phyloP scores from a whole-genome alignment of 2,797 vertebrate species.

The Phoebastria nigripes region DNA sequence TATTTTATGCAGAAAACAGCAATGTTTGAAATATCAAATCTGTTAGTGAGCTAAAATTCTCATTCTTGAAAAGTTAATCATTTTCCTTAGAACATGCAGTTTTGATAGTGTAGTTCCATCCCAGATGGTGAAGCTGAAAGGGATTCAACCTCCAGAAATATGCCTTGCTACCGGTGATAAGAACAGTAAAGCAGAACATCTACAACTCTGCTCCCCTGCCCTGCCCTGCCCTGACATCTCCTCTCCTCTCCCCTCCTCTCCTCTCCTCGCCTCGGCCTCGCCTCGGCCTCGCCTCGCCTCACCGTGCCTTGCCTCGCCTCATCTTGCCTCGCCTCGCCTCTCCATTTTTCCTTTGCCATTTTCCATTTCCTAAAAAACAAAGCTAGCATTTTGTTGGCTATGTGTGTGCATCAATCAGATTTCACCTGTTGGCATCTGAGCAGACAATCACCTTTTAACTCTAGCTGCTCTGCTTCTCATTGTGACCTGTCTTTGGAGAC shows the following conservation, averaged over 20 bases:
- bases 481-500: background rate
- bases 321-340: background rate
- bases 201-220: background rate
- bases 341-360: background rate
- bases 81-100: conserved; percentile 1
- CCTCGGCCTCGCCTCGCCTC: too few species aligned
- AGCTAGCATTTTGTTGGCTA: background rate
- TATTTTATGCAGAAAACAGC: background rate
- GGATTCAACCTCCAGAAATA: conserved; percentile 33
- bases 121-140: background rate
- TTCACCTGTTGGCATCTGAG: background rate
- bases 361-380: conserved; percentile 14
- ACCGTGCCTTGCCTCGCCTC: too few species aligned
- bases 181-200: conserved; percentile 20
- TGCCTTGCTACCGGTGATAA: conserved; percentile 6
- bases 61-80: background rate
- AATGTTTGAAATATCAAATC: background rate
- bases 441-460: background rate
- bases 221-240: too few species aligned
- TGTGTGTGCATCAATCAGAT: background rate
- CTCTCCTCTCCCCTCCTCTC: too few species aligned
- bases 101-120: background rate
- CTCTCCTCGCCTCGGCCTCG: too few species aligned
- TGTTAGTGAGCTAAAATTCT: conserved; percentile 8
- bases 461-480: background rate